Conservation (phyloP, 2,113 vertebrate species). For the Emydocephalus ijimae region DNA sequence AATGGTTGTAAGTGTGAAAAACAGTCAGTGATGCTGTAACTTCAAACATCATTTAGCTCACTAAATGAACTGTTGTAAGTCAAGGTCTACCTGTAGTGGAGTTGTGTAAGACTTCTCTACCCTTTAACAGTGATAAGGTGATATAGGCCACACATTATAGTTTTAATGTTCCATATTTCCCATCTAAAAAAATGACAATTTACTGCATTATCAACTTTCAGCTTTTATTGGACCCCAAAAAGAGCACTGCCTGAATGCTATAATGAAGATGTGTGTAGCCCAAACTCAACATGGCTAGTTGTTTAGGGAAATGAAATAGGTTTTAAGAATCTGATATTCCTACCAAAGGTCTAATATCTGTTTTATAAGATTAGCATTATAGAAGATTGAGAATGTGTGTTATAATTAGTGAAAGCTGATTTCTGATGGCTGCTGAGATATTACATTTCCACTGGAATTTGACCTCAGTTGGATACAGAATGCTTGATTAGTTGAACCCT, state of each 20-base stretch:
- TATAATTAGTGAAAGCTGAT: background rate
- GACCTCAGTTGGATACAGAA: no score
- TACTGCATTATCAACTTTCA: background rate
- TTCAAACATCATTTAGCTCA: no score
- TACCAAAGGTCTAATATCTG: background rate
- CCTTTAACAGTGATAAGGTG: background rate
- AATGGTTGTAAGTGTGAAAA: no score
- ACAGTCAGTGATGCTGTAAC: no score
- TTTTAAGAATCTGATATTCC: background rate
- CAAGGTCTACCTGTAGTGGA: background rate
- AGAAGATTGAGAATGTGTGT: background rate
- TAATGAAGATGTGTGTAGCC: background rate
- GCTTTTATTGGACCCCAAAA: background rate
- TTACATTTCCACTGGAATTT: background rate
- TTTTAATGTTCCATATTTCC: background rate
- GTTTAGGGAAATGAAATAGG: background rate
- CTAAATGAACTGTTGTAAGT: no score
- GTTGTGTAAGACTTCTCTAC: background rate
- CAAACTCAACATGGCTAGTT: background rate
- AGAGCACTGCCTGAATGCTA: background rate
- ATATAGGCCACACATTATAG: background rate
- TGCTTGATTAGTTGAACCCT: background rate
- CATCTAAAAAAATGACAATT: background rate
- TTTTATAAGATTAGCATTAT: background rate
- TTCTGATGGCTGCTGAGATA: background rate